Percentiles rank a stretch among this genome's conserved stretches.
These are phyloP conservation scores for Gobio occitaniae DNA, from an alignment of 2,797 vertebrate species.

Conservation along the genomic window DNA sequence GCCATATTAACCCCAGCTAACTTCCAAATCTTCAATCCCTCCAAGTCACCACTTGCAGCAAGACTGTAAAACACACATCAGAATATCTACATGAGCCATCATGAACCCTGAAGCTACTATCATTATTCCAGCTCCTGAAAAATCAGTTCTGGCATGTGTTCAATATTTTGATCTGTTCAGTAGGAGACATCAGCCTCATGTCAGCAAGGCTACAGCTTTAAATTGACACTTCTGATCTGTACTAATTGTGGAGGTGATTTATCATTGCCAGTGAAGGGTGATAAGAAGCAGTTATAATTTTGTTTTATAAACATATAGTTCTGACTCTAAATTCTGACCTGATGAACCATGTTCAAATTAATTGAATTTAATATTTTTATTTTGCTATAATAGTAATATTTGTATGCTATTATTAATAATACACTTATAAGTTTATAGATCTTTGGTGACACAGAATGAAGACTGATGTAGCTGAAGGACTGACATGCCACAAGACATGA, in stretches of 20 bases:
- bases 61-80: conserved; percentile 74
- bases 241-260: no score
- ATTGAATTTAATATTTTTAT: no score
- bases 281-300: no score
- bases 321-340: no score
- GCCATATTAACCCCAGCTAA: conserved; percentile 85
- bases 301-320: no score
- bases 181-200: no score
- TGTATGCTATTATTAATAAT: not conserved
- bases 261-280: no score
- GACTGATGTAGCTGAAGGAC: not conserved
- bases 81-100: not conserved
- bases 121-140: not conserved
- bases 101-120: not conserved
- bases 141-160: not conserved
- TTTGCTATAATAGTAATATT: no score
- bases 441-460: not conserved
- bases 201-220: no score
- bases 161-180: not conserved
- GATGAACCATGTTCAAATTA: no score
- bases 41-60: conserved; percentile 78
- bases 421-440: not conserved
- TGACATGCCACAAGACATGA: not conserved
- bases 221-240: no score
- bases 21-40: conserved; percentile 86